These are phyloP conservation scores for Loris lydekkerianus DNA, from an alignment of 2,797 vertebrate species.

Conservation along the genomic window DNA sequence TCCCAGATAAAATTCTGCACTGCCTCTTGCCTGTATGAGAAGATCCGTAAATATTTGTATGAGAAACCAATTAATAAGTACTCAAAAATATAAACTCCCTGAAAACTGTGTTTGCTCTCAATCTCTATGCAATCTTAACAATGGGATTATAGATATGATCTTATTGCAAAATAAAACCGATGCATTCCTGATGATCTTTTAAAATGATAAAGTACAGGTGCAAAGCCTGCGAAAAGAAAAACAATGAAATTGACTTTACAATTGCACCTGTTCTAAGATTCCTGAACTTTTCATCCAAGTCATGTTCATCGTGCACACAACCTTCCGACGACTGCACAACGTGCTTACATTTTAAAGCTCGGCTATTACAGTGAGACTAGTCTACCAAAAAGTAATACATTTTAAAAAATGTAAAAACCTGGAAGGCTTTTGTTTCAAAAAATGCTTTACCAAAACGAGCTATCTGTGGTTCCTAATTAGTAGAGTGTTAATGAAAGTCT, in stretches of 20 bases:
- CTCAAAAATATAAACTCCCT: constrained; percentile 36
- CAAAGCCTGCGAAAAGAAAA: background rate
- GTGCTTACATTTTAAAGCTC: constrained; percentile 53
- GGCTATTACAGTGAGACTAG: constrained; percentile 8
- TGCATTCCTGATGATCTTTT: background rate
- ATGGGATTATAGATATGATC: background rate
- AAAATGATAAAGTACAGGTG: constrained; percentile 45
- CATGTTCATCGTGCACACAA: constrained; percentile 19
- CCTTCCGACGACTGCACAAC: constrained; percentile 51
- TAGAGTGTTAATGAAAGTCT: constrained; percentile 63
- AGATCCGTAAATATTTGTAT: constrained; percentile 5
- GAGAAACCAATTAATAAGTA: constrained; percentile 16
- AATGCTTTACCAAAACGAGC: constrained; percentile 69
- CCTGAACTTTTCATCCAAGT: constrained; percentile 28
- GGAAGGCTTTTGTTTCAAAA: constrained; percentile 41
- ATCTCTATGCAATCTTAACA: background rate
- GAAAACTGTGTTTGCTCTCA: constrained; percentile 1
- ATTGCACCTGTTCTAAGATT: constrained; percentile 49
- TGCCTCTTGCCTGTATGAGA: background rate
- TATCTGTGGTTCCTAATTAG: constrained; percentile 41
- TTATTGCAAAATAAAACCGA: constrained; percentile 65
- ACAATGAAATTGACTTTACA: constrained; percentile 37
- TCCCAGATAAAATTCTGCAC: constrained; percentile 20
- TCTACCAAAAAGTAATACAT: constrained; percentile 66
- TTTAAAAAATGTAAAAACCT: background rate